Evolutionary conservation across 23 tunicate species (phyloP), one percentile per base, ranked within the genome.

Genomic region (Aplidium turbinatum): DNA sequence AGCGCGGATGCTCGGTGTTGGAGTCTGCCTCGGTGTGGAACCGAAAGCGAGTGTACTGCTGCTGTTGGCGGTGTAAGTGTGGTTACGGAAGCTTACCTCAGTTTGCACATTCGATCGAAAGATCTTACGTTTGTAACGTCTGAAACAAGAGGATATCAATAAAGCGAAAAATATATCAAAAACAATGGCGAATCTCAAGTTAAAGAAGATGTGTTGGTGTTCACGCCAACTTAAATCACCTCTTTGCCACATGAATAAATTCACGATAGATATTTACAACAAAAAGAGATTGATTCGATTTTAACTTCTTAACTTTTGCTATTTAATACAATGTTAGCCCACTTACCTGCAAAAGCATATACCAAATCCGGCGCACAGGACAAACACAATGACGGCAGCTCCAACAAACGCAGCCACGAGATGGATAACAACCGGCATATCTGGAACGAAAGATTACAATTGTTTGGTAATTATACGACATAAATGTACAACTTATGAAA

Each of bases 361-460:
- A 23, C 72, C 84, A 25, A 68, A 65, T 46, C 71, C 84, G 27
- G 34, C 52, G 66, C 65, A 33, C 11, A 78, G 0, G 0, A 78
- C 38, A 67, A 78, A 78, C 11, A 78, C 84, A 23, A 66, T 67
- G 22, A 78, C 2, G 35, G 75, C 75, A 29, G 84, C 67, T 13
- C 46, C 74, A 4, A 78, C 28, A 31, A 67, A 78, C 52, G 38
- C 84, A 19, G 53, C 75, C 31, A 78, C 58, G n/a, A 78, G 16
- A 32, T 61, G 68, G 30, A 21, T 19, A 53, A 27, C 22, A 53
- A 27, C 20, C 22, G 60, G 60, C 60, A 27, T 19, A 19, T 19
- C 60, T 53, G 23, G 4, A 53, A 11, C 20, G 20, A 27, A 53
- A 53, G 22, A 7, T 9, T 13, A 42, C n/a, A n/a, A n/a, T n/a